phyloP scores from a whole-genome alignment of 1,140 invertebrate species.

The Calosoma granatense region DNA sequence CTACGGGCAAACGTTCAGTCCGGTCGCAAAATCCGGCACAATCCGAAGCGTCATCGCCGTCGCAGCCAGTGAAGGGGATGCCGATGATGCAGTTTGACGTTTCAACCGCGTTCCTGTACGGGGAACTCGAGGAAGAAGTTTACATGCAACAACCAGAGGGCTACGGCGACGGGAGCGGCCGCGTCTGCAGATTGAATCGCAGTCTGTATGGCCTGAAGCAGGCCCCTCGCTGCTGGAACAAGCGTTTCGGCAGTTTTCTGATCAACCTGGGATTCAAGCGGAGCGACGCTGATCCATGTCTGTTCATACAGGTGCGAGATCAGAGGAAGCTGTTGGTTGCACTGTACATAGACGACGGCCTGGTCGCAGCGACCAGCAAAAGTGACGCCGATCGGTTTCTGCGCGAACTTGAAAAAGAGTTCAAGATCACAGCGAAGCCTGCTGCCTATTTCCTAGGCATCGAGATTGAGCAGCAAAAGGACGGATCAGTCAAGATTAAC shows the following conservation, averaged over 20 bases:
- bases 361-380: conserved; percentile 18
- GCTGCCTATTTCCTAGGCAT: conserved; percentile 18
- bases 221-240: conserved; percentile 28
- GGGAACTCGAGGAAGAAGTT: conserved; percentile 25
- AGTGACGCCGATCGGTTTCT: not conserved
- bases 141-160: conserved; percentile 34
- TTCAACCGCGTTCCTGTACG: conserved; percentile 34
- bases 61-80: conserved; percentile 26
- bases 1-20: conserved; percentile 35
- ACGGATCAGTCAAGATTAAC: conserved; percentile 12
- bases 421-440: no score
- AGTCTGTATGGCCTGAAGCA: conserved; percentile 34
- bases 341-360: conserved; percentile 26
- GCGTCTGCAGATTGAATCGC: conserved; percentile 30
- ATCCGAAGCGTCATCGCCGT: conserved; percentile 33
- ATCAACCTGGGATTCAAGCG: conserved; percentile 14
- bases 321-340: conserved; percentile 15
- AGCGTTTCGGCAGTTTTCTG: conserved; percentile 12
- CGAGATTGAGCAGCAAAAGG: conserved; percentile 10
- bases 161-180: conserved; percentile 19
- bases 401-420: conserved; percentile 10
- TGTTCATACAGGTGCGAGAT: conserved; percentile 12
- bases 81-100: conserved; percentile 33
- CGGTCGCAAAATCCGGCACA: conserved; percentile 29
- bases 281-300: conserved; percentile 8